Evolutionary conservation across 2,113 vertebrate species (phyloP).

Genomic region (Sturnus vulgaris): DNA sequence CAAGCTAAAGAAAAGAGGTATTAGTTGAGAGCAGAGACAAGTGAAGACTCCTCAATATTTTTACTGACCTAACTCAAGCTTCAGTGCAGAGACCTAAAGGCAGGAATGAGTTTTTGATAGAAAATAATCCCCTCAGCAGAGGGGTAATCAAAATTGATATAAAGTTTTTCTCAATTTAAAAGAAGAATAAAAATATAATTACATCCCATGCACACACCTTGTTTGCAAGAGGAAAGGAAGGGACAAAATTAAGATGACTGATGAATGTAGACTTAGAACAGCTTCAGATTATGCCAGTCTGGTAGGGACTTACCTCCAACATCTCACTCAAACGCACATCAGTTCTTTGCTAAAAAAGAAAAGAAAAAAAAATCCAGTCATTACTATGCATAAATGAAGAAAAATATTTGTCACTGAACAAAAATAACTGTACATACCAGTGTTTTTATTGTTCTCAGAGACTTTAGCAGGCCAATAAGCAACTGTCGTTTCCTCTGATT

Average conservation of each 20-base stretch:
- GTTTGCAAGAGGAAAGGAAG: not conserved
- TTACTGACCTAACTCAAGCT: not conserved
- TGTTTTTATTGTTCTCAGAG: constrained; percentile 97
- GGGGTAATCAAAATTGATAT: not conserved
- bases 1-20: not conserved
- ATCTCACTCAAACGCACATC: constrained; percentile 97
- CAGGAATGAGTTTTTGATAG: not conserved
- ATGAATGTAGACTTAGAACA: not conserved
- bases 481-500: constrained; percentile 94
- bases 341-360: constrained; percentile 89
- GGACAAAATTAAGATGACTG: not conserved
- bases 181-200: not conserved
- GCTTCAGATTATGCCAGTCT: not conserved
- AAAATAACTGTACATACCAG: constrained; percentile 76
- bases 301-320: constrained; percentile 85
- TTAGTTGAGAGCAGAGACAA: not conserved
- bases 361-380: not conserved
- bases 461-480: constrained; percentile 92
- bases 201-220: not conserved
- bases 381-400: not conserved
- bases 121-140: not conserved
- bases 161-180: not conserved
- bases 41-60: not conserved
- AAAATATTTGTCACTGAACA: not conserved
- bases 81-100: not conserved